A percentile compares a stretch with the other conserved stretches of the same genome.
Conservation (phyloP, 2,797 vertebrate species). For the Gallinago nigripennis region DNA sequence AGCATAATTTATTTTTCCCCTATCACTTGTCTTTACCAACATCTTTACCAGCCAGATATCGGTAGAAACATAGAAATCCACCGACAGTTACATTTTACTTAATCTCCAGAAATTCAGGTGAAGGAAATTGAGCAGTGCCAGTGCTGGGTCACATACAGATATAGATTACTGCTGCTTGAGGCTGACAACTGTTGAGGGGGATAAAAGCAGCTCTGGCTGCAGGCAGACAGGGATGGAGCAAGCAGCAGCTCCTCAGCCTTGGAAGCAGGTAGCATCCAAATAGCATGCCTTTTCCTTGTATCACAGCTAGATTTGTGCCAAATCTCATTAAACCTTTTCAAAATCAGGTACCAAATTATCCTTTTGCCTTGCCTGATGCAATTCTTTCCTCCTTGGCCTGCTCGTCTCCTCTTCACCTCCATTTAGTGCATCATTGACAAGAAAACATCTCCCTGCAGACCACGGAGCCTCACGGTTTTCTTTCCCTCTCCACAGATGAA, state of each 20-base stretch:
- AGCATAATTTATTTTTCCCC: background rate
- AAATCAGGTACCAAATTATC: background rate
- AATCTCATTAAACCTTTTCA: background rate
- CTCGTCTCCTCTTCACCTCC: background rate
- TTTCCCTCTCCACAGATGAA: background rate
- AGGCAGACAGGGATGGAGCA: background rate
- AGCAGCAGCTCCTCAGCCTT: background rate
- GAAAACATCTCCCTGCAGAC: background rate
- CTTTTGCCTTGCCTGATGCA: background rate
- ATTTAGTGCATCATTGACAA: background rate
- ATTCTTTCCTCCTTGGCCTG: background rate
- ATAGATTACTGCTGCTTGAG: background rate
- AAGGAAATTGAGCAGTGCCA: background rate
- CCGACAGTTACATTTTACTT: background rate
- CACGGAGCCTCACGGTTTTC: background rate
- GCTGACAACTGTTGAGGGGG: background rate
- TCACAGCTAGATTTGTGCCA: background rate
- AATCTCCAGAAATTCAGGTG: background rate
- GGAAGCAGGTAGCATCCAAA: background rate
- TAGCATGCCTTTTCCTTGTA: background rate
- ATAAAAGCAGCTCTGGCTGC: background rate
- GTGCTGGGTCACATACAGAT: background rate
- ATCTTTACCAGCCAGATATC: accelerated
- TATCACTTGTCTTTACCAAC: background rate
- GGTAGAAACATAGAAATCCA: background rate